Base-by-base conservation (phyloP, 2,888 invertebrate species). In the Gibbula magus region DNA sequence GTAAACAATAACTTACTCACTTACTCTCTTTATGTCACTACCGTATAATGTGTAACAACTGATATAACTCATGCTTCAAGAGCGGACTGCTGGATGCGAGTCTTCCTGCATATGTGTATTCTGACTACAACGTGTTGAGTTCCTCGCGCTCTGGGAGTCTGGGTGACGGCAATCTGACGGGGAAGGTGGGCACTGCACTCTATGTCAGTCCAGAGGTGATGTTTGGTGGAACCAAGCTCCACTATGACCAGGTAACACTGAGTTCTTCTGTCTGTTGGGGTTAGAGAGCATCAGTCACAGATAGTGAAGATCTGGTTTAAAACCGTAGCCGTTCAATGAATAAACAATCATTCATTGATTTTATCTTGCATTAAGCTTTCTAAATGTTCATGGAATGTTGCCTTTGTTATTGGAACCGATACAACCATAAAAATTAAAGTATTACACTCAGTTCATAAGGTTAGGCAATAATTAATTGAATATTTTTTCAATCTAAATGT, bases 131-230 rank as follows among this genome's bases (percentile, higher is more conserved):
- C 75, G 81, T 82, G 45, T 78, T 82, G 53, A 84, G 79, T 51
- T 83, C 85, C 1, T 89, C 89, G 3, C 81, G 85, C 25, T 89
- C 88, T 7, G 87, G 86, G 61, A 89, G 88, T 74, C 77, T 84
- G 0, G 88, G 86, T 18, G 90, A 90, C 56, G 88, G 87, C 4
- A 86, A 86, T 74, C 80, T 91, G 79, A 96, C 96, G 0, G 96
- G 96, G 0, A 95, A 96, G 94, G 96, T 99, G 29, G 99, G 99
- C 35, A 99, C 99, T 39, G 96, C 97, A 0, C 94, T 98, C 0
- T 99, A 99, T 93, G 96, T 97, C 73, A 98, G 99, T 0, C 99
- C 99, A 0, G 99, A 99, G 92, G 94, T 99, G 0, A 88, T 91
- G 86, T 96, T 96, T 92, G 95, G 96, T 32, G 96, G 92, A 20